Conservation (phyloP, 2,797 vertebrate species). For the Streptopelia turtur region DNA sequence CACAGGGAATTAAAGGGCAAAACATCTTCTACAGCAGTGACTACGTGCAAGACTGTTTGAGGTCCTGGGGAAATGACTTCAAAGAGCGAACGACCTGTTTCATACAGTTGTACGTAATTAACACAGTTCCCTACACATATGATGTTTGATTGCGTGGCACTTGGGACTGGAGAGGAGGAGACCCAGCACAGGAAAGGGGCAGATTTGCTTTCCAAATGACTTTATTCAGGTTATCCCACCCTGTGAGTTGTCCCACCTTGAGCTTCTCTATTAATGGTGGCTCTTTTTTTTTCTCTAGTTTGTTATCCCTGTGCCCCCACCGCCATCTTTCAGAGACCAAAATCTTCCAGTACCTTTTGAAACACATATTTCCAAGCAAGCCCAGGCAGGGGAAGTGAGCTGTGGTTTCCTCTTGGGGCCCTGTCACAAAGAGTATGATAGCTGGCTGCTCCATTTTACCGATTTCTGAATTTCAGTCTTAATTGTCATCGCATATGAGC, state of each 20-base stretch:
- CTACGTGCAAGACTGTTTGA: background rate
- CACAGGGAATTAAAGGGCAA: background rate
- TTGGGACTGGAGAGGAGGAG: background rate
- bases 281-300: background rate
- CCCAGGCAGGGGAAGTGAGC: background rate
- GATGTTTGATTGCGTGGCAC: background rate
- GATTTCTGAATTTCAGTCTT: background rate
- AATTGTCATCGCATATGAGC: background rate
- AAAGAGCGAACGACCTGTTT: background rate
- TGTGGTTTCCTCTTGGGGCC: constrained; percentile 11
- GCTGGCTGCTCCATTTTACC: background rate
- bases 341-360: background rate
- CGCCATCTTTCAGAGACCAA: background rate
- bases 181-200: background rate
- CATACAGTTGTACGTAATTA: background rate
- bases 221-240: background rate
- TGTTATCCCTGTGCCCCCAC: background rate
- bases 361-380: background rate
- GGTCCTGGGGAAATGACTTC: background rate
- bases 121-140: fast-evolving
- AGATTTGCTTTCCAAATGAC: background rate
- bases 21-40: background rate
- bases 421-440: background rate
- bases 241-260: background rate
- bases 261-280: background rate